Evolutionary conservation across 1,140 invertebrate species (phyloP), one percentile per base, ranked within the genome.

Genomic region (Chrysomallon squamiferum): DNA sequence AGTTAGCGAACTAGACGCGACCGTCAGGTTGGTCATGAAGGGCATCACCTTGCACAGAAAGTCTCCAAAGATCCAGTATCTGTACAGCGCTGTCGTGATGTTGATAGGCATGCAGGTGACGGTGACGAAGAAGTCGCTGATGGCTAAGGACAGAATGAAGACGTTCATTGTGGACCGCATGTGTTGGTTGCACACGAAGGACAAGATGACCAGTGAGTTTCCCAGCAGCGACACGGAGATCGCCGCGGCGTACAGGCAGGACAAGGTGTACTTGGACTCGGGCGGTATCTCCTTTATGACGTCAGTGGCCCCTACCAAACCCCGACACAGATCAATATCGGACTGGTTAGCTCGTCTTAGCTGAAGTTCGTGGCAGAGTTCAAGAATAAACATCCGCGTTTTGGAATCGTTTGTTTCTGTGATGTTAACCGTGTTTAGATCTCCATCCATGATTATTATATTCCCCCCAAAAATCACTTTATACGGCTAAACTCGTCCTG

Each of bases 141-240:
- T 71, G 3, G 78, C 73, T 32, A 78, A 61, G 1, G 78, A 80
- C 1, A 74, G 33, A 54, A 78, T 80, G 59, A 76, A 78, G 11
- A 75, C 68, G 59, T 78, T 80, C 20, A 74, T 78, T 11, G 70
- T 68, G n/a, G 76, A 76, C 15, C 78, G 68, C 72, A 80, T 74
- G 45, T 72, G 62, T 15, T 62, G 66, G 66, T 72, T 69, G 22
- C 61, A 72, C 27, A 65, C 62, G 29, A 78, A 73, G 4, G 72
- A 71, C 15, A 76, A 32, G 15, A 80, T 38, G 0, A 80, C 78
- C 43, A 80, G 41, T 11, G 60, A 66, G 56, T 80, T 80, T 11
- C 76, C 78, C 2, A 74, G 11, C 13, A 78, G 18, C 1, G 74
- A 73, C 35, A 75, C 52, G 1, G 68, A 49, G 25, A 75, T 60